Evolutionary conservation across 2,113 vertebrate genomes (phyloP).

Genomic region (Pantherophis guttatus): DNA sequence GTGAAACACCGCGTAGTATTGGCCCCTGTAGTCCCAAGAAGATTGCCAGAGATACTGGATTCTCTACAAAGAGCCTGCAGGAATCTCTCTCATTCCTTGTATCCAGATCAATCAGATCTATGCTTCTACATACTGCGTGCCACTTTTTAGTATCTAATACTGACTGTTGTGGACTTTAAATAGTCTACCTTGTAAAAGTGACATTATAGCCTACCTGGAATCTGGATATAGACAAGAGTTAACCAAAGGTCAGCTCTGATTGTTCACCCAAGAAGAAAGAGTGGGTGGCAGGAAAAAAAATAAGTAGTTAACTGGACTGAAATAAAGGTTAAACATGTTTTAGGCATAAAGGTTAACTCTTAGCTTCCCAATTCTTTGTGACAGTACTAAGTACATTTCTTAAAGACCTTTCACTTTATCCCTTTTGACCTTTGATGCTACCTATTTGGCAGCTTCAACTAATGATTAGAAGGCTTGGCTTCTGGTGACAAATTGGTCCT

Average conservation of each 20-base stretch:
- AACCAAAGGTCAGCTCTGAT: neutral
- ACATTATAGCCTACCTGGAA: neutral
- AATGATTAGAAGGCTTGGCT: slow-evolving; percentile 14
- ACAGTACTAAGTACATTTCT: neutral
- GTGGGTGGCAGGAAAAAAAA: neutral
- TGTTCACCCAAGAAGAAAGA: neutral
- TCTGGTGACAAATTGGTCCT: slow-evolving; percentile 29
- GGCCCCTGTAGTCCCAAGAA: neutral
- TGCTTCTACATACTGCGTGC: neutral
- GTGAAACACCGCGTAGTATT: neutral
- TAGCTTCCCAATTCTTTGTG: neutral
- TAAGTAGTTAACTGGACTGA: neutral
- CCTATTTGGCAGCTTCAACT: slow-evolving; percentile 30
- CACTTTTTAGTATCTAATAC: neutral
- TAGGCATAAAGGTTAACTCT: neutral
- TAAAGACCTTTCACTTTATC: neutral
- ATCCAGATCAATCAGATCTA: neutral
- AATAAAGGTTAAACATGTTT: neutral
- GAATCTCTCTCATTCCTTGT: neutral
- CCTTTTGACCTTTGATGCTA: slow-evolving; percentile 43
- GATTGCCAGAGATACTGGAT: neutral
- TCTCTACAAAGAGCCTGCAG: neutral
- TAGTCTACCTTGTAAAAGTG: neutral
- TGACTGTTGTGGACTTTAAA: neutral
- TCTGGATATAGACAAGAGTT: neutral